Evolutionary conservation across 2,797 vertebrate species (phyloP), one percentile per base, ranked within the genome.

Genomic region (Falco columbarius): DNA sequence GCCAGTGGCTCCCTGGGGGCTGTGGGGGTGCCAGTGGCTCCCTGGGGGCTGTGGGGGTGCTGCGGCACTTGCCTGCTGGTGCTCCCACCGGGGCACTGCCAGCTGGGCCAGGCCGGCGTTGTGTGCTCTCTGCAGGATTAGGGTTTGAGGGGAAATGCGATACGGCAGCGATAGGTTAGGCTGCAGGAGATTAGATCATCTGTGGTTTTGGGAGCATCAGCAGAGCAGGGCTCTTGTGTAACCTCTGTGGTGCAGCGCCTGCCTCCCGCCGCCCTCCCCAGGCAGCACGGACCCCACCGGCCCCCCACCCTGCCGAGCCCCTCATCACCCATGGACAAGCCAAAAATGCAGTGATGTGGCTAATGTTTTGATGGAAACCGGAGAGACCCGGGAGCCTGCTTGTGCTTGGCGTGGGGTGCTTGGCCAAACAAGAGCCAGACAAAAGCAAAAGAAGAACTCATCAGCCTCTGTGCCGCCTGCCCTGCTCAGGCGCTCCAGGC

Each of bases 71-170:
- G 5, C 27, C 52, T 14, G 0, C 17, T 5, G 9, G 56, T 32
- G 44, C 23, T 42, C 21, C 42, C 0, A 3, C 4, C 2, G 14
- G 26, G 54, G 49, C 0, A 17, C 58, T 66, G 82, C 40, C 3
- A 5, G n/a, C 6, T 1, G 47, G 67, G 56, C 71, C 1, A 14
- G 70, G 62, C 0, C 3, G 7, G 80, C 10, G 6, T 14, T 1
- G 72, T 34, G 67, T 51, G 63, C 76, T 54, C 32, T 52, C 38
- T 14, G 81, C 58, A 76, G 86, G 70, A 42, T 42, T 59, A 7
- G 86, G 91, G 75, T 86, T 86, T 36, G 72, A 86, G 88, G 82
- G 88, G 83, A 93, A 82, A 63, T 12, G 72, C 0, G 83, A 86
- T 82, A 55, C 1, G 18, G 42, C 87, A 77, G 92, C 21, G 76